Percentiles rank a stretch among this genome's conserved stretches.
These are phyloP conservation scores for Myodes glareolus DNA, from an alignment of 2,113 vertebrate species.

Conservation along the genomic window DNA sequence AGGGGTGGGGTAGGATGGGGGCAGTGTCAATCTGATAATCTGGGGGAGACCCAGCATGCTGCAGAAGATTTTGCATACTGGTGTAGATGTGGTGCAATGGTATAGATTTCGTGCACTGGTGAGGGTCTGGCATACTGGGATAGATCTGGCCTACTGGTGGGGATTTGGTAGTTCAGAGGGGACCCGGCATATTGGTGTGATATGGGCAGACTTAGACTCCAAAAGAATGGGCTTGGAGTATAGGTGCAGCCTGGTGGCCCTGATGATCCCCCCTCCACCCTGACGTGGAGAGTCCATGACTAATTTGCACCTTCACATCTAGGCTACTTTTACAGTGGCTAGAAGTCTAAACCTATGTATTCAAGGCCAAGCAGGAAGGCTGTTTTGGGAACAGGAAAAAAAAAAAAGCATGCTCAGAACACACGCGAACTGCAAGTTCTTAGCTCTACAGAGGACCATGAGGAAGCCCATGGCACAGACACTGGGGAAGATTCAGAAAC, in stretches of 20 bases:
- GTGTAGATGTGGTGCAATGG: background rate
- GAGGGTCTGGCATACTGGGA: too few species aligned
- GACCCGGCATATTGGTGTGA: fast-evolving
- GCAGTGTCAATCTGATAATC: fast-evolving
- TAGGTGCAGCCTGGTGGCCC: fast-evolving
- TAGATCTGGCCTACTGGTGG: background rate
- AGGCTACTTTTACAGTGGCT: background rate
- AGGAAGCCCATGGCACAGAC: background rate
- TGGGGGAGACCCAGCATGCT: fast-evolving
- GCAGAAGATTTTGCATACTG: background rate
- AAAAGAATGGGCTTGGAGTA: background rate
- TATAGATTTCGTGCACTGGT: background rate
- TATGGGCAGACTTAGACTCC: too few species aligned
- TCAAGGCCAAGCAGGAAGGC: background rate
- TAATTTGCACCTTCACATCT: background rate
- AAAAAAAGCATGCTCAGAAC: background rate
- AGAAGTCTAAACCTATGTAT: background rate
- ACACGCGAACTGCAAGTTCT: background rate
- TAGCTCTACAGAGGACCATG: background rate
- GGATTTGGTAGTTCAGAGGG: background rate
- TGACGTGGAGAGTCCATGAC: too few species aligned
- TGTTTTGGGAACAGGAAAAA: background rate
- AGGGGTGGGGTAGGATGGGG: fast-evolving
- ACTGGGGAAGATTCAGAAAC: background rate
- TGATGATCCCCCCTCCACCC: too few species aligned